Evolutionary conservation across 2,113 vertebrate genomes (phyloP).

Genomic region (Murina feae): DNA sequence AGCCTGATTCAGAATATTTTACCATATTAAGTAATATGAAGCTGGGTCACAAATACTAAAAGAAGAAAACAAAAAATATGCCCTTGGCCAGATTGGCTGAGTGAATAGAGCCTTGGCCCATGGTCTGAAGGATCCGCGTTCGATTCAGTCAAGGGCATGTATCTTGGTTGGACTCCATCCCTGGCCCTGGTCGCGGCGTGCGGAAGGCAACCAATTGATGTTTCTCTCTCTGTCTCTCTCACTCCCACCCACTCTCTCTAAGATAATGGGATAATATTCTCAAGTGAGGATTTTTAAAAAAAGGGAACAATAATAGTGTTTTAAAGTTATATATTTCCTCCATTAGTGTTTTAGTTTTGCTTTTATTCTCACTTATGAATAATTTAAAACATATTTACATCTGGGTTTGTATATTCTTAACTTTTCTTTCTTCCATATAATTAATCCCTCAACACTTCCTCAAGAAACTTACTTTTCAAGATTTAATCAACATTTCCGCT

Average conservation of each 20-base stretch:
- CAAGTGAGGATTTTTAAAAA: neutral
- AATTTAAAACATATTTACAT: neutral
- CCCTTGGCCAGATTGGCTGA: too few species aligned
- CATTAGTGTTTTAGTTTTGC: neutral
- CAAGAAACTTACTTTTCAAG: neutral
- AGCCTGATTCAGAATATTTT: constrained; percentile 6
- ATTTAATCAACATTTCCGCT: neutral
- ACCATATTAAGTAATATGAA: neutral
- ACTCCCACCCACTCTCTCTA: too few species aligned
- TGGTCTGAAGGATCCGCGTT: too few species aligned
- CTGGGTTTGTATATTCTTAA: neutral
- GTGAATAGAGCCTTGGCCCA: too few species aligned
- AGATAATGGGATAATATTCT: too few species aligned
- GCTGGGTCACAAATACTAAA: neutral
- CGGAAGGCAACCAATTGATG: too few species aligned
- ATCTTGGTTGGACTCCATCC: too few species aligned
- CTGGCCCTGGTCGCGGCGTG: too few species aligned
- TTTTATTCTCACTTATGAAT: neutral
- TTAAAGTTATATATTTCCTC: neutral
- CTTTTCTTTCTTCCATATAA: neutral
- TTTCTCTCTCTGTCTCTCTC: too few species aligned
- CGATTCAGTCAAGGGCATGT: too few species aligned
- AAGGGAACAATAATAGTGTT: neutral
- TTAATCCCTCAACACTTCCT: neutral
- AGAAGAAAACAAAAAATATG: constrained; percentile 4